A percentile compares a stretch with the other conserved stretches of the same genome.
Evolutionary conservation across 2,888 invertebrate species (phyloP).

Genomic region (Lochmaea capreae): DNA sequence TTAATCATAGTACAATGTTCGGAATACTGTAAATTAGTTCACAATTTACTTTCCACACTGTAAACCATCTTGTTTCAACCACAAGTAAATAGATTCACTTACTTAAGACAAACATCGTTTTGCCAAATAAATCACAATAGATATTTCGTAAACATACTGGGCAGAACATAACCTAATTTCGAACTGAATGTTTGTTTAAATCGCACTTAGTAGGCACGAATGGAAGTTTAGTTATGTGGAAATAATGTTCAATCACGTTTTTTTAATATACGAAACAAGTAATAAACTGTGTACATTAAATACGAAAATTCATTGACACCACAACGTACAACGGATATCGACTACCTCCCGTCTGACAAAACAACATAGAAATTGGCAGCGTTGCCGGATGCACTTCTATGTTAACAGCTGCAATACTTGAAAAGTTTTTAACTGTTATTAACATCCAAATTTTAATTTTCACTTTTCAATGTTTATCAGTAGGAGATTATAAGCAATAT

Average conservation of each 20-base stretch:
- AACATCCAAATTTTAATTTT: neutral
- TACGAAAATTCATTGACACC: conserved; percentile 12
- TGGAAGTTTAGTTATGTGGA: neutral
- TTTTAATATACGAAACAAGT: conserved; percentile 8
- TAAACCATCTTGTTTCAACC: neutral
- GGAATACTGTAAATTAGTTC: neutral
- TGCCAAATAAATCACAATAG: conserved; percentile 16
- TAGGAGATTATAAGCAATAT: too few species aligned
- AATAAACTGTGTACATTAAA: conserved; percentile 12
- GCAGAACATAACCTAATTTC: conserved; percentile 31
- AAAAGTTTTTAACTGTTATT: neutral
- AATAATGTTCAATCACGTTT: neutral
- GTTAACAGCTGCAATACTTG: neutral
- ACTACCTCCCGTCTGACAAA: conserved; percentile 29
- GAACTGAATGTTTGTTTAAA: neutral
- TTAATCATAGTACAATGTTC: neutral
- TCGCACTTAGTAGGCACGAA: neutral
- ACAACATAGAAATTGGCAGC: conserved; percentile 15
- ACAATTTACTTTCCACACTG: neutral
- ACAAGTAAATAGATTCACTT: neutral
- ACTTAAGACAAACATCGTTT: conserved; percentile 1
- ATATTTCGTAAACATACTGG: conserved; percentile 29
- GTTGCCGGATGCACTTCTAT: neutral
- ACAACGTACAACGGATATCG: conserved; percentile 22
- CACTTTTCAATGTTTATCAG: too few species aligned